Percentiles rank a stretch among this genome's conserved stretches.
Conservation (phyloP, 1,140 invertebrate genomes). For the Drosophila setifemur region DNA sequence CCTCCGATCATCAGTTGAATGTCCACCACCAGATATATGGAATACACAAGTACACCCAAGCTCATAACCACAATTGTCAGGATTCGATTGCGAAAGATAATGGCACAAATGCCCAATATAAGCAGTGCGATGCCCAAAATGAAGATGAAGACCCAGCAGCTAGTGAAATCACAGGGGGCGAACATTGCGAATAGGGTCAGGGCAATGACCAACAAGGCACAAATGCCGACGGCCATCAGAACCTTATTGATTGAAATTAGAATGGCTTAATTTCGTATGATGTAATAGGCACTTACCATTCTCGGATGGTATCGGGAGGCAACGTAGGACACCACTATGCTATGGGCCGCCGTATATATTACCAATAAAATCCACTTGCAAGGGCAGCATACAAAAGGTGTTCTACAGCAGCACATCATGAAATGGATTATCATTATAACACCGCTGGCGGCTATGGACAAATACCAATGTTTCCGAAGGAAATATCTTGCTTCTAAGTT, state of each 20-base stretch:
- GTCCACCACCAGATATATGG: conserved; percentile 5
- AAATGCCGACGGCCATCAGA: conserved; percentile 3
- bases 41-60: neutral
- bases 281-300: neutral
- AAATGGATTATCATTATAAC: neutral
- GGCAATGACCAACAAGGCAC: neutral
- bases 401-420: neutral
- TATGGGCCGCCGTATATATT: neutral
- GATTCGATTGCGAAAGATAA: neutral
- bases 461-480: neutral
- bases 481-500: neutral
- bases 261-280: neutral
- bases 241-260: neutral
- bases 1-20: conserved; percentile 31
- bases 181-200: conserved; percentile 20
- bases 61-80: neutral
- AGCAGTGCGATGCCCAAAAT: neutral
- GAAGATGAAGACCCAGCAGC: conserved; percentile 1
- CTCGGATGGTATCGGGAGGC: neutral
- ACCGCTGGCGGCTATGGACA: neutral
- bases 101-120: neutral
- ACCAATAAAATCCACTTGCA: neutral
- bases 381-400: neutral
- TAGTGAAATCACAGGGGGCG: conserved; percentile 47
- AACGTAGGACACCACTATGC: neutral